Percentiles rank a stretch among this genome's conserved stretches.
Evolutionary conservation across 1,140 invertebrate species (phyloP).

Genomic region (Apis mellifera): DNA sequence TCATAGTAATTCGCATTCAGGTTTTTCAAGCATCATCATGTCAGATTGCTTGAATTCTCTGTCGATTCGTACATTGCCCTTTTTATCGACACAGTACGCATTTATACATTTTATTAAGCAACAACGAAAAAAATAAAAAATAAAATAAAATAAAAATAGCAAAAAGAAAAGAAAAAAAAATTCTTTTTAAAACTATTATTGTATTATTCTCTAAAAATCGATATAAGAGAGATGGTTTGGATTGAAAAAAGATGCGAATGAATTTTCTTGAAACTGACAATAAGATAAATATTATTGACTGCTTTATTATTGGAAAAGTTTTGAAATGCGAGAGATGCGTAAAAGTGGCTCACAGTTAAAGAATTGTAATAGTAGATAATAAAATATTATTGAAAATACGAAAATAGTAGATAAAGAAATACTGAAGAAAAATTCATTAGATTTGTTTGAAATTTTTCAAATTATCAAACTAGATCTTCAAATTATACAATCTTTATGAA

Average conservation of each 20-base stretch:
- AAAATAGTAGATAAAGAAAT: too few species aligned
- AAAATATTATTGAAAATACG: too few species aligned
- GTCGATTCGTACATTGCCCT: neutral
- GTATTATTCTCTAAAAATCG: neutral
- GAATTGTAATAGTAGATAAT: neutral
- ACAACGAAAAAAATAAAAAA: neutral
- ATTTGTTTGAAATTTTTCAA: neutral
- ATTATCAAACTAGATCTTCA: neutral
- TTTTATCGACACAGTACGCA: neutral
- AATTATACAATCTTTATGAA: neutral
- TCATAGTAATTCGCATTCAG: slow-evolving; percentile 31
- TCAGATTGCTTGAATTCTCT: neutral
- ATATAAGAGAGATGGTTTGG: neutral
- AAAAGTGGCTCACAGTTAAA: neutral
- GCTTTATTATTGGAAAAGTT: neutral
- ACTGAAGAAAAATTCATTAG: neutral
- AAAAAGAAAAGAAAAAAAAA: neutral
- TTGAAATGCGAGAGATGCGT: neutral
- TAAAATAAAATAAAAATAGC: too few species aligned
- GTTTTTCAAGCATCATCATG: slow-evolving; percentile 34
- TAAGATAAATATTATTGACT: neutral
- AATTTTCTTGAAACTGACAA: neutral
- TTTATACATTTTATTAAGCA: slow-evolving; percentile 38
- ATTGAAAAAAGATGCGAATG: neutral
- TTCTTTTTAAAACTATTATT: neutral